A percentile compares a stretch with the other conserved stretches of the same genome.
These are phyloP conservation scores for Tetragnatha montana DNA, from an alignment of 2,888 invertebrate species.

Conservation along the genomic window DNA sequence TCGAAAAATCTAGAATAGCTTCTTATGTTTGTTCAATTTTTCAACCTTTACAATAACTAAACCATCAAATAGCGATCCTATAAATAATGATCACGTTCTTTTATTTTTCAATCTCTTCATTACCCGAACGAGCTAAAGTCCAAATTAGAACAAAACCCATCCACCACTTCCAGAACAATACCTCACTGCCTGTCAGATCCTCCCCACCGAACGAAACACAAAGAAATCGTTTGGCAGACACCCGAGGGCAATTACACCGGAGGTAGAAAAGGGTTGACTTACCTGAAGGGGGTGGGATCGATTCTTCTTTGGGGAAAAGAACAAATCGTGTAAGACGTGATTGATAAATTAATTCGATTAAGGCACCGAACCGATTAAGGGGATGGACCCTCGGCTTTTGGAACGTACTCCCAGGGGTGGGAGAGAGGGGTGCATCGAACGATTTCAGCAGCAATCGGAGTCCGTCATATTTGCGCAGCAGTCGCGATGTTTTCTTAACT, in stretches of 20 bases:
- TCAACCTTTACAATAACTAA: too few species aligned
- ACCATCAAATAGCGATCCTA: too few species aligned
- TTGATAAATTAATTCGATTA: conserved; percentile 70
- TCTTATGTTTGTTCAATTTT: too few species aligned
- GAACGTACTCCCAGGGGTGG: neutral
- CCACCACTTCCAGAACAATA: neutral
- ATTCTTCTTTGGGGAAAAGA: neutral
- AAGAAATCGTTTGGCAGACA: neutral
- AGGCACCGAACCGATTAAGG: conserved; percentile 37
- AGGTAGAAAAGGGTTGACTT: neutral
- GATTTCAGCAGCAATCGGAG: neutral
- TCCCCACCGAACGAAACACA: neutral
- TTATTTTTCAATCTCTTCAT: neutral
- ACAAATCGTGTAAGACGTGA: conserved; percentile 48
- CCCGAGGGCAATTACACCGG: conserved; percentile 30
- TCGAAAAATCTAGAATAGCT: too few species aligned
- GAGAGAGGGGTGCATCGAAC: neutral
- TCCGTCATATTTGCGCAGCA: neutral
- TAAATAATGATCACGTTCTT: too few species aligned
- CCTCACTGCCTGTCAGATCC: conserved; percentile 10
- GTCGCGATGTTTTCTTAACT: neutral
- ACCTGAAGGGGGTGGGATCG: conserved; percentile 8
- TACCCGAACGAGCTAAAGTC: neutral
- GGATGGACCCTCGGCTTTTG: conserved; percentile 18
- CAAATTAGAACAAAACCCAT: neutral